A percentile compares a stretch with the other conserved stretches of the same genome.
Conservation (phyloP, 92 coral and sea anemone species). For the Pocillopora meandrina region DNA sequence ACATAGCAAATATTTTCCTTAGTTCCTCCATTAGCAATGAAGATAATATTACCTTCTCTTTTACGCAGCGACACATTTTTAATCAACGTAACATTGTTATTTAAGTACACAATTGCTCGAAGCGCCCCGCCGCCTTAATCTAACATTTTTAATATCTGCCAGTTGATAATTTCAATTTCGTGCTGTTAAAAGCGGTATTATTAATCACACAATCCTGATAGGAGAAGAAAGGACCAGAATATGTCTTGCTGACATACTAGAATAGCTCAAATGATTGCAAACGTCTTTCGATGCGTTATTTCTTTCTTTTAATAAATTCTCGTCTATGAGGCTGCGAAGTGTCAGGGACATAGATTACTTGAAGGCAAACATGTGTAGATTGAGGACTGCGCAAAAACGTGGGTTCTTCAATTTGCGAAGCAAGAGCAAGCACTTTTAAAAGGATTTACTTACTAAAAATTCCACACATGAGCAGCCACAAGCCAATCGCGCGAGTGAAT, state of each 20-base stretch:
- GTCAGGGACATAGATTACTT: slow-evolving; percentile 20
- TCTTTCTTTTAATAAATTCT: slow-evolving; percentile 31
- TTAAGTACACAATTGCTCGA: slow-evolving; percentile 46
- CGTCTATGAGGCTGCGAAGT: slow-evolving; percentile 22
- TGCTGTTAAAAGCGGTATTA: slow-evolving; percentile 58
- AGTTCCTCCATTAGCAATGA: slow-evolving; percentile 48
- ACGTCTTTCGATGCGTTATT: slow-evolving; percentile 38
- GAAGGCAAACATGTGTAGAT: slow-evolving; percentile 8
- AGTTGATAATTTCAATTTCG: slow-evolving; percentile 46
- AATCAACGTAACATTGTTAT: slow-evolving; percentile 53
- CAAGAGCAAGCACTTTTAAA: slow-evolving; percentile 11
- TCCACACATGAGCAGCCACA: slow-evolving; percentile 29
- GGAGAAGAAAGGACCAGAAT: slow-evolving; percentile 20
- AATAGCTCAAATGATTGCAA: slow-evolving; percentile 38
- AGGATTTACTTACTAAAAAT: slow-evolving; percentile 31
- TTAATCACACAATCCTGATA: slow-evolving; percentile 45
- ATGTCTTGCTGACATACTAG: slow-evolving; percentile 43
- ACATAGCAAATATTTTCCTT: slow-evolving; percentile 47
- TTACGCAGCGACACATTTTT: slow-evolving; percentile 55
- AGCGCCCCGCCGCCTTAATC: slow-evolving; percentile 58
- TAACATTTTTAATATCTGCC: slow-evolving; percentile 53
- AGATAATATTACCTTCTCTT: slow-evolving; percentile 53
- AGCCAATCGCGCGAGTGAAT: slow-evolving; percentile 32
- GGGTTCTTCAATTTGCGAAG: not conserved
- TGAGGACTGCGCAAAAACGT: slow-evolving; percentile 8